Percentiles rank a stretch among this genome's conserved stretches.
These are phyloP conservation scores for Tetranychus truncatus DNA, from an alignment of 2,888 invertebrate species.

Conservation along the genomic window DNA sequence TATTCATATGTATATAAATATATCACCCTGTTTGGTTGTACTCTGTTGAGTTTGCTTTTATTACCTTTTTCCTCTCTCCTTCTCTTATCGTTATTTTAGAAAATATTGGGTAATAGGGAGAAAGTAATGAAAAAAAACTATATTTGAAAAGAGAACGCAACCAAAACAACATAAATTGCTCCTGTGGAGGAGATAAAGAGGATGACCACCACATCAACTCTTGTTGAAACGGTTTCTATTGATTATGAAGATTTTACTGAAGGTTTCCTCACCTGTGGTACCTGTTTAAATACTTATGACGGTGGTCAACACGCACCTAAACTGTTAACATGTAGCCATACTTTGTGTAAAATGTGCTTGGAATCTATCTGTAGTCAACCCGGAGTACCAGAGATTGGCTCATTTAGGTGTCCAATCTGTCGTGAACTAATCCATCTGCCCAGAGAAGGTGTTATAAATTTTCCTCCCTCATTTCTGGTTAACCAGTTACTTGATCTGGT, in stretches of 20 bases:
- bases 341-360: slow-evolving; percentile 68
- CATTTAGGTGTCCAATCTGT: slow-evolving; percentile 39
- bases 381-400: slow-evolving; percentile 42
- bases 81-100: no score
- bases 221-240: slow-evolving; percentile 88
- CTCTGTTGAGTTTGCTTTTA: no score
- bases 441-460: slow-evolving; percentile 45
- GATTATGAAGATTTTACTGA: slow-evolving; percentile 93
- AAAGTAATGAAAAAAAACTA: no score
- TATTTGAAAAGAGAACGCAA: no score
- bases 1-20: no score
- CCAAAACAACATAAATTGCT: no score
- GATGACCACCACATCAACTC: slow-evolving; percentile 43
- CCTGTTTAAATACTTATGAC: slow-evolving; percentile 72
- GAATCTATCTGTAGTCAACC: slow-evolving; percentile 35
- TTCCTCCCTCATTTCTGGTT: slow-evolving; percentile 57
- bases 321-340: slow-evolving; percentile 76
- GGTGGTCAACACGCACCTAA: slow-evolving; percentile 74
- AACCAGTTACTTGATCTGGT: slow-evolving; percentile 81
- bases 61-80: no score
- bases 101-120: no score
- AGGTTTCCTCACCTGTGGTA: slow-evolving; percentile 84
- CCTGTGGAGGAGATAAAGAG: neutral
- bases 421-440: slow-evolving; percentile 50
- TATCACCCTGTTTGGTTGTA: no score